A percentile compares a stretch with the other conserved stretches of the same genome.
Conservation (phyloP, 2,113 vertebrate species). For the Polypterus bichir region DNA sequence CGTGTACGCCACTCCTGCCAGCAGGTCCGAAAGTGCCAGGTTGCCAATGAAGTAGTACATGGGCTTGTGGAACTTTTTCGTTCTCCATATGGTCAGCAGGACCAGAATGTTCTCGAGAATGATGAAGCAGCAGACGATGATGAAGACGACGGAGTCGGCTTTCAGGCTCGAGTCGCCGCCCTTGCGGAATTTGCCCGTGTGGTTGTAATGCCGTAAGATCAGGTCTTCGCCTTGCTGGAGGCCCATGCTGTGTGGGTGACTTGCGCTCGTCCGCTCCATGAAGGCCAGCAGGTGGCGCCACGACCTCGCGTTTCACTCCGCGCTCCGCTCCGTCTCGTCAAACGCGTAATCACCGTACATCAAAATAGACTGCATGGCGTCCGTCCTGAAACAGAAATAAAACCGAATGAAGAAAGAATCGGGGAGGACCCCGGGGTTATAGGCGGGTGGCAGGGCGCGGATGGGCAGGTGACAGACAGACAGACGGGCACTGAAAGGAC, state of each 20-base stretch:
- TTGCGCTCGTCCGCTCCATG: slow-evolving; percentile 40
- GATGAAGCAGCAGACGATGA: slow-evolving; percentile 94
- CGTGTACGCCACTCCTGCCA: slow-evolving; percentile 82
- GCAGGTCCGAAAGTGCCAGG: slow-evolving; percentile 85
- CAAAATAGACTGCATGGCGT: too few relatives aligned
- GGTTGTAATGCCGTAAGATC: slow-evolving; percentile 88
- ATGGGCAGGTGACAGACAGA: too few relatives aligned
- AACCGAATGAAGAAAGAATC: too few relatives aligned
- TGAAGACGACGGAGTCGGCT: slow-evolving; percentile 76
- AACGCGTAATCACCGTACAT: too few relatives aligned
- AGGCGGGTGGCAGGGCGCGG: too few relatives aligned
- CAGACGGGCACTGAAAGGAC: too few relatives aligned
- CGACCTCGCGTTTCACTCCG: too few relatives aligned
- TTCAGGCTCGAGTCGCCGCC: slow-evolving; percentile 60
- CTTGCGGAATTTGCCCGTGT: slow-evolving; percentile 74
- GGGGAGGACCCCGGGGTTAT: too few relatives aligned
- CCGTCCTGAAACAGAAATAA: too few relatives aligned
- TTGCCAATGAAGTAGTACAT: slow-evolving; percentile 99
- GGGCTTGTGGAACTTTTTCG: slow-evolving; percentile 96
- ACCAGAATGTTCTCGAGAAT: slow-evolving; percentile 92
- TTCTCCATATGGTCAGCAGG: slow-evolving; percentile 91
- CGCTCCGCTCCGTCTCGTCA: too few relatives aligned
- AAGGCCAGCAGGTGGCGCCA: background rate
- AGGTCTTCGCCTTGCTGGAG: slow-evolving; percentile 61
- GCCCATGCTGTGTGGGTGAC: slow-evolving; percentile 33